phyloP scores from a whole-genome alignment of 1,140 invertebrate genomes.

The Zaprionus camerounensis region DNA sequence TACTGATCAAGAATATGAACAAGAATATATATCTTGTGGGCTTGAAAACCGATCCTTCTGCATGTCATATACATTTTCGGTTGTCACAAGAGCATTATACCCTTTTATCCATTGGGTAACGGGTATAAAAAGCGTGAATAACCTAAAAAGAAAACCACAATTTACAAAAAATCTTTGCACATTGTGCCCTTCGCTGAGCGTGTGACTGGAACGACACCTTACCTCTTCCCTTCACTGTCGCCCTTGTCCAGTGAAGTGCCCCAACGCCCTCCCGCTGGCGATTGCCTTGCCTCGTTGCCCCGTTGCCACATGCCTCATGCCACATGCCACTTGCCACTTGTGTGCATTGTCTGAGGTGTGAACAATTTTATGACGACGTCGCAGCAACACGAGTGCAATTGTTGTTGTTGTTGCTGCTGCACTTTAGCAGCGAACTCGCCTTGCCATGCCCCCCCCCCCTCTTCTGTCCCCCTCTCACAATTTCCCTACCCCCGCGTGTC shows the following conservation, averaged over 20 bases:
- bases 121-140: neutral
- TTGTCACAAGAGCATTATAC: no score
- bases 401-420: constrained; percentile 57
- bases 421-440: constrained; percentile 40
- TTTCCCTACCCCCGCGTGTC: constrained; percentile 24
- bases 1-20: no score
- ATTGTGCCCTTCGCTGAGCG: constrained; percentile 34
- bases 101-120: no score
- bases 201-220: constrained; percentile 4
- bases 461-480: no score
- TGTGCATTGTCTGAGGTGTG: constrained; percentile 76
- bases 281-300: constrained; percentile 6
- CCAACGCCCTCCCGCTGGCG: constrained; percentile 34
- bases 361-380: constrained; percentile 59
- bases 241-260: constrained; percentile 37
- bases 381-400: constrained; percentile 62
- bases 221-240: neutral
- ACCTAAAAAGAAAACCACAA: neutral
- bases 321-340: constrained; percentile 52
- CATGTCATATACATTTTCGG: no score
- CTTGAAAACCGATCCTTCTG: no score
- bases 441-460: neutral
- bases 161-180: neutral
- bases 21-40: no score
- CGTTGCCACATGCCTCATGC: constrained; percentile 6